Evolutionary conservation across 1,140 invertebrate genomes (phyloP).

Genomic region (Aphis craccivora): DNA sequence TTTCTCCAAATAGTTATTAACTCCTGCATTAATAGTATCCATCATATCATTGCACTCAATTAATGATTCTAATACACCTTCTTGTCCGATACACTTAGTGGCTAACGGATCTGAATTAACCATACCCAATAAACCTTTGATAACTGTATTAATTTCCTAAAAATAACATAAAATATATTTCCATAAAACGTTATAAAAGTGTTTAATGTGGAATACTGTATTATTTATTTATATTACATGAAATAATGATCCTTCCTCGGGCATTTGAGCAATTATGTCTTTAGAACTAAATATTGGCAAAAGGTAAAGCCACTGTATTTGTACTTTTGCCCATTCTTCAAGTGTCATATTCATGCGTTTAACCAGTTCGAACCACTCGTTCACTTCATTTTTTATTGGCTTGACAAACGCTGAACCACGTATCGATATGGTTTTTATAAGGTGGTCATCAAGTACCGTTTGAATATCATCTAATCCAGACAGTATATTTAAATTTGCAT

Average conservation of each 20-base stretch:
- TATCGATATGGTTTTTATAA: conserved; percentile 88
- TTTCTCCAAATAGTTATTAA: conserved; percentile 90
- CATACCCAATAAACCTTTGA: conserved; percentile 80
- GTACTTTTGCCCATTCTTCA: conserved; percentile 88
- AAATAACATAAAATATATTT: conserved; percentile 12
- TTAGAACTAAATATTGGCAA: conserved; percentile 93
- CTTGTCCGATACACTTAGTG: conserved; percentile 74
- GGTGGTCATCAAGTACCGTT: conserved; percentile 85
- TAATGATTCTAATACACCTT: conserved; percentile 78
- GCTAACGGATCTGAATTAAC: conserved; percentile 78
- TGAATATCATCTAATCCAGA: conserved; percentile 86
- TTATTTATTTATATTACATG: conserved; percentile 60
- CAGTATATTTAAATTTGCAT: conserved; percentile 82
- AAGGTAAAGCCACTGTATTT: conserved; percentile 88
- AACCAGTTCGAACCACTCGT: conserved; percentile 83
- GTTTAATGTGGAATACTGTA: too few relatives aligned
- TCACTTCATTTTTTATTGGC: conserved; percentile 82
- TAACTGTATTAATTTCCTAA: conserved; percentile 77
- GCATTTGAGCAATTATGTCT: conserved; percentile 93
- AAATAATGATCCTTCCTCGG: conserved; percentile 85
- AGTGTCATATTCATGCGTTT: conserved; percentile 80
- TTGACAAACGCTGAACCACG: conserved; percentile 90
- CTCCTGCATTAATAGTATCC: conserved; percentile 84
- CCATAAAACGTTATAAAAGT: neutral
- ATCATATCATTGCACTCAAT: conserved; percentile 76